Evolutionary conservation across 1,140 invertebrate species (phyloP), one percentile per base, ranked within the genome.

Genomic region (Caenorhabditis inopinata): DNA sequence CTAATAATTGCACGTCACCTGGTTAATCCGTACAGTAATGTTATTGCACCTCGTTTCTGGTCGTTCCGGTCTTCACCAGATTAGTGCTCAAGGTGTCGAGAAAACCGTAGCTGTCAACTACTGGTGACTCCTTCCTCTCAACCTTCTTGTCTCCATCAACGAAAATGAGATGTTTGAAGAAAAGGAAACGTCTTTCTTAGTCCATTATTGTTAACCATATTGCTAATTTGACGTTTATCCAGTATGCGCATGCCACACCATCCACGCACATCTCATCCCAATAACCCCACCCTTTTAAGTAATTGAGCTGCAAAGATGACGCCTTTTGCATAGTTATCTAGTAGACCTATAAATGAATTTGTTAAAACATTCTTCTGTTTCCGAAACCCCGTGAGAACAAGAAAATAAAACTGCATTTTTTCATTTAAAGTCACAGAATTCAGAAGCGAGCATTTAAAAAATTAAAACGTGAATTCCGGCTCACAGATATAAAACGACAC

Each of bases 161-260:
- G 32, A 68, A 68, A 68, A 42, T 68, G 58, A 42, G 58, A 68
- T 68, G 58, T 68, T 68, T 68, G 58, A 68, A 25, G 32, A 25
- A 18, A 68, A 68, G 32, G n/a, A 18, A 18, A 21, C 32, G 32
- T 68, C 58, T 68, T 68, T 7, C 58, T 68, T 68, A 68, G 58
- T 68, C 58, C 58, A 68, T 68, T 68, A 68, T 68, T 68, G 58
- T 68, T 68, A 68, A 68, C 58, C 58, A 68, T 68, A 68, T 68
- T 68, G 58, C 58, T 68, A 68, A 68, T 68, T 68, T 68, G 58
- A 68, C 58, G 58, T 68, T 68, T 68, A 68, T 68, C 58, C 58
- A 68, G 58, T 68, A 68, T 68, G 58, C 58, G 58, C 58, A 68
- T 68, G 32, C 58, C 29, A 68, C 58, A 68, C 58, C 32, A 68